A percentile compares a stretch with the other conserved stretches of the same genome.
These are phyloP conservation scores for Patiria pectinifera DNA, from an alignment of 53 echinoderm and acorn worm genomes.

Conservation along the genomic window DNA sequence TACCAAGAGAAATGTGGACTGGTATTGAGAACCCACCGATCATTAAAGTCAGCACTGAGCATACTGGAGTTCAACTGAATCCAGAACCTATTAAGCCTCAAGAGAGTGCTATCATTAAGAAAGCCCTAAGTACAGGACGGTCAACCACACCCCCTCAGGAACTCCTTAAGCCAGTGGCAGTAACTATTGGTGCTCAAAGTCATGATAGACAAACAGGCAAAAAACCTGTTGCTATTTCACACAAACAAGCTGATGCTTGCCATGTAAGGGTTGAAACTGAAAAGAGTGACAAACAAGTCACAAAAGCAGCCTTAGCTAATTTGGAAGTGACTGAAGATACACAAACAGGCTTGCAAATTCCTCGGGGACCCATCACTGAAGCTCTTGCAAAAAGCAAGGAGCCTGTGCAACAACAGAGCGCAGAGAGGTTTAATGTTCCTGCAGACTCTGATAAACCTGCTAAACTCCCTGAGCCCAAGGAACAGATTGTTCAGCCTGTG, in stretches of 20 bases:
- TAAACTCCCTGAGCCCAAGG: constrained; percentile 12
- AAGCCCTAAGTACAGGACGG: background rate
- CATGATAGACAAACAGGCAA: constrained; percentile 28
- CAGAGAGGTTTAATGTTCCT: constrained; percentile 17
- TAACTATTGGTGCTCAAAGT: constrained; percentile 32
- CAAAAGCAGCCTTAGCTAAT: background rate
- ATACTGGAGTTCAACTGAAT: background rate
- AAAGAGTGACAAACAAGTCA: background rate
- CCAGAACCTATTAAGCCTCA: constrained; percentile 20
- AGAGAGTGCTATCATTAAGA: too few species aligned
- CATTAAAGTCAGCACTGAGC: constrained; percentile 39
- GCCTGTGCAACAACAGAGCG: constrained; percentile 8
- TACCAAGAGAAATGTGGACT: background rate
- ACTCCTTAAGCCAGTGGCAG: constrained; percentile 32
- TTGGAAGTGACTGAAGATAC: background rate
- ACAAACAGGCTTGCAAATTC: background rate
- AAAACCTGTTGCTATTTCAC: background rate
- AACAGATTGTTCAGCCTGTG: constrained; percentile 40
- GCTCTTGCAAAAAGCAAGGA: constrained; percentile 8
- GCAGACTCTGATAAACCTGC: constrained; percentile 10
- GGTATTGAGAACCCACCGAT: constrained; percentile 17
- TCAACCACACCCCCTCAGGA: constrained; percentile 36
- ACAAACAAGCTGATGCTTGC: constrained; percentile 41
- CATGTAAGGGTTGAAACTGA: constrained; percentile 25
- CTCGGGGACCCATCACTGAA: constrained; percentile 21